Conservation (phyloP, 1,140 invertebrate genomes). For the Pseudachorutes palmiensis region DNA sequence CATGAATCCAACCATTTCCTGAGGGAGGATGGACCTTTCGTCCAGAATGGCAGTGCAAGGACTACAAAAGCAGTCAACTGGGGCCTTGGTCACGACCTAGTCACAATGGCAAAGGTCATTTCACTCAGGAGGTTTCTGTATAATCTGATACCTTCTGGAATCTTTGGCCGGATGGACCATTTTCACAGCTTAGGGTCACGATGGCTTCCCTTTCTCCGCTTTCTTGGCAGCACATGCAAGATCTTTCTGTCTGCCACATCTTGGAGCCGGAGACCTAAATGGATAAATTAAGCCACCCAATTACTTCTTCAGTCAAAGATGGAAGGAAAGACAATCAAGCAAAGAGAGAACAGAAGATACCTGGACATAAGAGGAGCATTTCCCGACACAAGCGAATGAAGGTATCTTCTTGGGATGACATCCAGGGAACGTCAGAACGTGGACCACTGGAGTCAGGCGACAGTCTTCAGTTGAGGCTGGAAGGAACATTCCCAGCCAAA, state of each 20-base stretch:
- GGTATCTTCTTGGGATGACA: constrained; percentile 88
- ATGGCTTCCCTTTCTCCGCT: constrained; percentile 82
- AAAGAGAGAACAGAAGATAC: constrained; percentile 48
- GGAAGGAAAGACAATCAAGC: not conserved
- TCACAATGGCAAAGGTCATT: constrained; percentile 6
- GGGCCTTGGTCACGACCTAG: constrained; percentile 81
- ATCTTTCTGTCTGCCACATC: constrained; percentile 91
- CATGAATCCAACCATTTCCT: constrained; percentile 73
- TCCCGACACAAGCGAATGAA: constrained; percentile 82
- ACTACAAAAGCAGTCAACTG: constrained; percentile 76
- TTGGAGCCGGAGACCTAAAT: constrained; percentile 82
- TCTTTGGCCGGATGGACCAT: constrained; percentile 72
- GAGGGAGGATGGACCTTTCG: constrained; percentile 74
- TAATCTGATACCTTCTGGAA: constrained; percentile 62
- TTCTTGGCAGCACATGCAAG: constrained; percentile 89
- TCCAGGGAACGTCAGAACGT: constrained; percentile 81
- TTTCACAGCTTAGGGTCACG: constrained; percentile 78
- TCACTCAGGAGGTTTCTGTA: not conserved
- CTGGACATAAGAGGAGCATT: constrained; percentile 85
- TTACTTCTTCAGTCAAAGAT: too few species aligned
- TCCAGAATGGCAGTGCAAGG: constrained; percentile 75
- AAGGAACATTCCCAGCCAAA: too few species aligned
- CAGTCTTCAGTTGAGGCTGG: constrained; percentile 83
- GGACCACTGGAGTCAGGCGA: constrained; percentile 80
- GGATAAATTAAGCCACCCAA: constrained; percentile 16